Evolutionary conservation across 2,113 vertebrate genomes (phyloP).

Genomic region (Aptenodytes forsteri): DNA sequence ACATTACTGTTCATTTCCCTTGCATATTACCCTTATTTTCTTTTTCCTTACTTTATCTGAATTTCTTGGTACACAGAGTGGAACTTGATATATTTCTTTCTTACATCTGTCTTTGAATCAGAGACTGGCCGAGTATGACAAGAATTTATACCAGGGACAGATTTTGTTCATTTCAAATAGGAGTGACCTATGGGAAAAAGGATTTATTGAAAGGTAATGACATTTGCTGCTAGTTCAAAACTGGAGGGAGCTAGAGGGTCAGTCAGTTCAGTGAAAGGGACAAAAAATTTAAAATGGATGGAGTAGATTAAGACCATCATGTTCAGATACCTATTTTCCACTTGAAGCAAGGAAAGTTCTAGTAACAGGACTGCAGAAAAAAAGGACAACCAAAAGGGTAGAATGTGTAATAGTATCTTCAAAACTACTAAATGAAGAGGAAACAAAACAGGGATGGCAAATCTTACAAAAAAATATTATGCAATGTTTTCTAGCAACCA

Average conservation of each 20-base stretch:
- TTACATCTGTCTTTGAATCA: background rate
- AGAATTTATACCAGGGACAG: background rate
- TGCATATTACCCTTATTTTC: background rate
- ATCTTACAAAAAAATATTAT: background rate
- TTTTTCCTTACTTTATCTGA: background rate
- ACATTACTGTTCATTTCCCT: background rate
- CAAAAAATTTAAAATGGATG: background rate
- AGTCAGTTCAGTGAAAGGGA: background rate
- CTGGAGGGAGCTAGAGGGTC: background rate
- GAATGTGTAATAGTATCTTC: background rate
- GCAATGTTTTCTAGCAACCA: background rate
- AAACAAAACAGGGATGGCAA: background rate
- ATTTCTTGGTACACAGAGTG: background rate
- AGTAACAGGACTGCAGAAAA: background rate
- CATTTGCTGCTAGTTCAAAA: background rate
- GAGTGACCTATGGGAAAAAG: background rate
- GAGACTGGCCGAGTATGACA: background rate
- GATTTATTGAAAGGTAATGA: background rate
- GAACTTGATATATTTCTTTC: background rate
- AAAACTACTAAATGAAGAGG: background rate
- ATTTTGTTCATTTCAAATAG: background rate
- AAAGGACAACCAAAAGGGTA: background rate
- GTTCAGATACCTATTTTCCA: background rate
- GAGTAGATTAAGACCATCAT: background rate
- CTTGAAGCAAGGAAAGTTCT: background rate